These are phyloP conservation scores for Drosophila trichaetosa DNA, from an alignment of 2,888 invertebrate genomes.

Conservation along the genomic window DNA sequence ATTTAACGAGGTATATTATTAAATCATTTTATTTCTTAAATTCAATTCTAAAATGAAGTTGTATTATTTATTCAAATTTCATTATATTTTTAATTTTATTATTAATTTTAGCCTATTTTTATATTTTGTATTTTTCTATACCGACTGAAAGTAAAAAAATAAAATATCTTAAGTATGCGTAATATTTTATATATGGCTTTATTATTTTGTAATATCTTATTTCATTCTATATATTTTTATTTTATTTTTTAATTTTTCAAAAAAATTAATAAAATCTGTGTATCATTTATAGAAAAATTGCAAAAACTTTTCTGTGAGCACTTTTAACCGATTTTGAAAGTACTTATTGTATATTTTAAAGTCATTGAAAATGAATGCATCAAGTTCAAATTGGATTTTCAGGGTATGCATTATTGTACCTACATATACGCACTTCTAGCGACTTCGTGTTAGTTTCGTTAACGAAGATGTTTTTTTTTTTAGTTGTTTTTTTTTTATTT, in stretches of 20 bases:
- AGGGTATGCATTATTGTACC: background rate
- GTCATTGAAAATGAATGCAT: no score
- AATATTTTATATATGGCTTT: background rate
- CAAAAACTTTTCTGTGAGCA: background rate
- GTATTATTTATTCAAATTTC: background rate
- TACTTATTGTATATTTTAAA: background rate
- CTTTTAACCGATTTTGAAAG: background rate
- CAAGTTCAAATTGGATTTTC: background rate
- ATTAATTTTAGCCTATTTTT: background rate
- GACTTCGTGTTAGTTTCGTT: slow-evolving; percentile 64
- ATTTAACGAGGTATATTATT: background rate
- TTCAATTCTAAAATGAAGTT: background rate
- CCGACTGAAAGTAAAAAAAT: background rate
- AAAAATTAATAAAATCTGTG: background rate
- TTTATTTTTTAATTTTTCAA: background rate
- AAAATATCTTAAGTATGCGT: background rate
- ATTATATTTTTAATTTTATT: background rate
- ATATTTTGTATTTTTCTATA: background rate
- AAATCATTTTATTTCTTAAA: background rate
- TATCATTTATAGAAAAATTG: background rate
- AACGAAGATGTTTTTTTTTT: slow-evolving; percentile 73
- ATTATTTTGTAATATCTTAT: background rate
- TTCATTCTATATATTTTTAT: background rate
- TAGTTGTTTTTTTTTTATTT: slow-evolving; percentile 12
- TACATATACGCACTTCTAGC: slow-evolving; percentile 60